phyloP scores from a whole-genome alignment of 2,797 vertebrate species.

The Allobates femoralis region DNA sequence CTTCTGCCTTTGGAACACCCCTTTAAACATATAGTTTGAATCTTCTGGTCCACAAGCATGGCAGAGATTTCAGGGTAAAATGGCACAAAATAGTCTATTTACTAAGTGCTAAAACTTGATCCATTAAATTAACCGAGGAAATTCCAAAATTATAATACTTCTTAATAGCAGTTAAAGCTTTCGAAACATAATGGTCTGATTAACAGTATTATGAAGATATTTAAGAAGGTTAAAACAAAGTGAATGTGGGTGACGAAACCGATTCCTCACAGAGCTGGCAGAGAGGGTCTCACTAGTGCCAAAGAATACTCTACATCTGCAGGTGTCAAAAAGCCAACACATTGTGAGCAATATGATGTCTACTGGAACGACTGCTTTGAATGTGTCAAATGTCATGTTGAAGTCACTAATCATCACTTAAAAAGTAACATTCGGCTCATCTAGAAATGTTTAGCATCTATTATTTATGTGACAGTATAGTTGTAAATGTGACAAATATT shows the following conservation, averaged over 20 bases:
- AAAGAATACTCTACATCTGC: slow-evolving; percentile 55
- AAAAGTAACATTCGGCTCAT: slow-evolving; percentile 61
- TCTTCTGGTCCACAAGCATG: not conserved
- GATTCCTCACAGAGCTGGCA: slow-evolving; percentile 55
- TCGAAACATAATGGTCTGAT: slow-evolving; percentile 44
- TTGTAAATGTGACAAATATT: slow-evolving; percentile 59
- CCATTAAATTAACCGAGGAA: slow-evolving; percentile 43
- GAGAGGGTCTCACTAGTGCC: slow-evolving; percentile 48
- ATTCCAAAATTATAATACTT: slow-evolving; percentile 35
- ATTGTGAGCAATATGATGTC: slow-evolving; percentile 52
- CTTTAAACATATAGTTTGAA: slow-evolving; percentile 7
- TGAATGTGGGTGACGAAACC: slow-evolving; percentile 57
- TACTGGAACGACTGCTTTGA: slow-evolving; percentile 53
- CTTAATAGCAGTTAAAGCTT: slow-evolving; percentile 43
- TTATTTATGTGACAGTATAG: slow-evolving; percentile 62
- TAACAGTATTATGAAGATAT: slow-evolving; percentile 55
- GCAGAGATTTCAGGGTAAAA: slow-evolving; percentile 2
- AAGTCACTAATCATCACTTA: slow-evolving; percentile 64
- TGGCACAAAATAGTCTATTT: slow-evolving; percentile 26
- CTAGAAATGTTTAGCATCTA: slow-evolving; percentile 62
- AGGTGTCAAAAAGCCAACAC: slow-evolving; percentile 55
- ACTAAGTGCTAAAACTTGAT: slow-evolving; percentile 37
- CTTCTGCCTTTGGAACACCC: too few relatives aligned
- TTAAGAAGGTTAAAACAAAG: slow-evolving; percentile 52
- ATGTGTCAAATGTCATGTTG: slow-evolving; percentile 62